phyloP scores from a whole-genome alignment of 2,888 invertebrate genomes.

The Sympetrum striolatum region DNA sequence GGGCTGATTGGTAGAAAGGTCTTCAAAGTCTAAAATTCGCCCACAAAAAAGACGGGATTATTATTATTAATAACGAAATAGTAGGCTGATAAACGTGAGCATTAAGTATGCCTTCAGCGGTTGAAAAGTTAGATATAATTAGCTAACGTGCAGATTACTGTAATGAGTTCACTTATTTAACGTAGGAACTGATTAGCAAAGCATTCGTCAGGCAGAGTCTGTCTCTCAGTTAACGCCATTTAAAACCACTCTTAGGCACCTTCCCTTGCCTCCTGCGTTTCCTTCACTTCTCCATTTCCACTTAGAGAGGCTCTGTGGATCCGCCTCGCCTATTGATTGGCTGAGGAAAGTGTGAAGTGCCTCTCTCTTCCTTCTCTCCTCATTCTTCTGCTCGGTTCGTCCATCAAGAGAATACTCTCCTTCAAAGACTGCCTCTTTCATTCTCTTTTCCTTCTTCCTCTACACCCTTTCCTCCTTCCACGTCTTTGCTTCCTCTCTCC shows the following conservation, averaged over 20 bases:
- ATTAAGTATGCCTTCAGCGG: no score
- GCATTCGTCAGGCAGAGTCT: not conserved
- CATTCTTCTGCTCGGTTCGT: not conserved
- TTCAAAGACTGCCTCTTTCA: not conserved
- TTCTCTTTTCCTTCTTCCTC: not conserved
- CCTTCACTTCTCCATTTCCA: not conserved
- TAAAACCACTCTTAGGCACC: not conserved
- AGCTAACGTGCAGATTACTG: no score
- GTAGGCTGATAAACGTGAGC: no score
- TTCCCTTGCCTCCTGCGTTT: not conserved
- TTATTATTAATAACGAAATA: no score
- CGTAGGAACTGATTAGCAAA: no score
- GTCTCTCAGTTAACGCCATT: not conserved
- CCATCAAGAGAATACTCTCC: not conserved
- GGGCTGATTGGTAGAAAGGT: no score
- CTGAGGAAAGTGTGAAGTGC: not conserved
- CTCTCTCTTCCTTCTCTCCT: not conserved
- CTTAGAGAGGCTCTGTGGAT: not conserved
- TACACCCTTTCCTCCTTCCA: not conserved
- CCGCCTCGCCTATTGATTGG: not conserved
- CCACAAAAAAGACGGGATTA: no score
- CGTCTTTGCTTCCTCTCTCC: not conserved
- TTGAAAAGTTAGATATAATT: no score
- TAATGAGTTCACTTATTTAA: no score
- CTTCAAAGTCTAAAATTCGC: no score